These are phyloP conservation scores for Ostrea denselamellosa DNA, from an alignment of 1,140 invertebrate species.

Conservation along the genomic window DNA sequence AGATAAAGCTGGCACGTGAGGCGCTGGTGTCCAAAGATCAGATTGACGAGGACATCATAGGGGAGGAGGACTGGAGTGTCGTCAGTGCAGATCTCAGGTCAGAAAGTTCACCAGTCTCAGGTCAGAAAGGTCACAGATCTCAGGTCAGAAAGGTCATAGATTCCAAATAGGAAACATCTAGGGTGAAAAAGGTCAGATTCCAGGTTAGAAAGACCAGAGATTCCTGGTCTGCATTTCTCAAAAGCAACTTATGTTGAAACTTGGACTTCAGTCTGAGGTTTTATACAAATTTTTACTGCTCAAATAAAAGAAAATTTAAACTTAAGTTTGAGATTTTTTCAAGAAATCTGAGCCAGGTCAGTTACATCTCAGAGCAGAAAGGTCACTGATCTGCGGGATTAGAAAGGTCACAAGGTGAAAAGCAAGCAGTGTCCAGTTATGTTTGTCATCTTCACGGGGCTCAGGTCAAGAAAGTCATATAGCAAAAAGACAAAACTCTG, in stretches of 20 bases:
- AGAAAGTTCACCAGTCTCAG: not conserved
- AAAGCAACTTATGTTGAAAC: not conserved
- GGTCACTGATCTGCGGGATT: too few relatives aligned
- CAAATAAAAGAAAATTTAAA: too few relatives aligned
- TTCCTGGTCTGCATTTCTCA: too few relatives aligned
- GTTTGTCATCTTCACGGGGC: too few relatives aligned
- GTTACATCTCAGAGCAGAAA: slow-evolving; percentile 67
- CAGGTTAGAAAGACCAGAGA: not conserved
- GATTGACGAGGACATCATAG: slow-evolving; percentile 76
- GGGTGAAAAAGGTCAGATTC: not conserved
- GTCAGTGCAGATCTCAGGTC: slow-evolving; percentile 70
- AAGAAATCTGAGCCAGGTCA: slow-evolving; percentile 55
- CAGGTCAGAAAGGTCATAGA: not conserved
- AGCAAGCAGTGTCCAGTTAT: too few relatives aligned
- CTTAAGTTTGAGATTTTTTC: too few relatives aligned
- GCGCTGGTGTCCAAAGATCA: slow-evolving; percentile 75
- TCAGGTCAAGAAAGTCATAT: not conserved
- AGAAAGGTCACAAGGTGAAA: not conserved
- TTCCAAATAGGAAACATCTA: too few relatives aligned
- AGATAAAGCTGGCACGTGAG: slow-evolving; percentile 70
- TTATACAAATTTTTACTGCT: too few relatives aligned
- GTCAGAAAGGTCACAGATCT: not conserved
- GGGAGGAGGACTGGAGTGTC: slow-evolving; percentile 78
- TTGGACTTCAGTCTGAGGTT: too few relatives aligned
- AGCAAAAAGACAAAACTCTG: not conserved